Percentiles rank a stretch among this genome's conserved stretches.
Conservation (phyloP, 2,888 invertebrate genomes). For the Spodoptera exigua region DNA sequence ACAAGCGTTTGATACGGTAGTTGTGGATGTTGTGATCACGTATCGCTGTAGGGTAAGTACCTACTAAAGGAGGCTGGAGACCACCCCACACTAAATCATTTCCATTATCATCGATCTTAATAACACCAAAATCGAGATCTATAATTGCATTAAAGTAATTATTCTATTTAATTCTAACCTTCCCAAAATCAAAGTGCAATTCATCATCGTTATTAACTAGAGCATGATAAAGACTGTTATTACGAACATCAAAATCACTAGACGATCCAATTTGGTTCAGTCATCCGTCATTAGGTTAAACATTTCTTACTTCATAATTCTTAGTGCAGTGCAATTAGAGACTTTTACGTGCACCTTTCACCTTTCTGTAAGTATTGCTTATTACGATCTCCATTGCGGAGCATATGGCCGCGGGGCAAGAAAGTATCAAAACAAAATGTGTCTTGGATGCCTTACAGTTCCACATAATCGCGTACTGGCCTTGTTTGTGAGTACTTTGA, state of each 20-base stretch:
- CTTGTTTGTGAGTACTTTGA: constrained; percentile 49
- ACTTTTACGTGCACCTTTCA: constrained; percentile 71
- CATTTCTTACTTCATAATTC: constrained; percentile 55
- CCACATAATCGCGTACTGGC: constrained; percentile 55
- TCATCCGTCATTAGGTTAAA: constrained; percentile 42
- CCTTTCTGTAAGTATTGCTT: constrained; percentile 54
- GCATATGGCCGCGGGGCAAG: constrained; percentile 71
- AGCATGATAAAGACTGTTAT: constrained; percentile 39
- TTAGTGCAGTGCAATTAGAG: constrained; percentile 57
- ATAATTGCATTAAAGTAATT: constrained; percentile 8
- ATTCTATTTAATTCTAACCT: constrained; percentile 20
- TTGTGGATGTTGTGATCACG: constrained; percentile 53
- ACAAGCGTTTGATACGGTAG: constrained; percentile 65
- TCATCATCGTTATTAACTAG: constrained; percentile 42
- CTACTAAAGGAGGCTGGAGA: constrained; percentile 6
- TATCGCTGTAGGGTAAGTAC: constrained; percentile 41
- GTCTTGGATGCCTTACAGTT: constrained; percentile 58
- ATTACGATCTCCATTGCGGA: constrained; percentile 65
- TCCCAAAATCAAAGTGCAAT: constrained; percentile 17
- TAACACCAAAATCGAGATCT: constrained; percentile 5
- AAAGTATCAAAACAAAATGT: constrained; percentile 70
- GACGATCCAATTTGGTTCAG: constrained; percentile 34
- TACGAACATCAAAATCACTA: constrained; percentile 50
- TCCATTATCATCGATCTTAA: constrained; percentile 7
- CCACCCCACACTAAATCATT: background rate